These are phyloP conservation scores for Nipponia nippon DNA, from an alignment of 2,113 vertebrate genomes.

Conservation along the genomic window DNA sequence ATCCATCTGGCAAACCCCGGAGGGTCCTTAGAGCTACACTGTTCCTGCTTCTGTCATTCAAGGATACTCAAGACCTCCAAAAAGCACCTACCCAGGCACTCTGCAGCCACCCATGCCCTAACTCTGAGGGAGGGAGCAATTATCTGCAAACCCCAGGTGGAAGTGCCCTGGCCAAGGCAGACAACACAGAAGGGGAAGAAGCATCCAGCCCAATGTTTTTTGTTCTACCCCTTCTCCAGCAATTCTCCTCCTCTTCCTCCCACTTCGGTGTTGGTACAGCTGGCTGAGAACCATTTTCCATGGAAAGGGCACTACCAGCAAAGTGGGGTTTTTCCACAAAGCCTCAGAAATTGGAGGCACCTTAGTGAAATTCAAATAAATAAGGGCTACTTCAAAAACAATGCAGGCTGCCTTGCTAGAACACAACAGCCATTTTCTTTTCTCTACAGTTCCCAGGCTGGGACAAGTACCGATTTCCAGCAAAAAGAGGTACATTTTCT, in stretches of 20 bases:
- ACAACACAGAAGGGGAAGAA: background rate
- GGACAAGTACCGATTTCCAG: background rate
- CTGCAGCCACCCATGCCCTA: background rate
- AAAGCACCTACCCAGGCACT: background rate
- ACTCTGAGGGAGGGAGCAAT: background rate
- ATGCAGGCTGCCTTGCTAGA: background rate
- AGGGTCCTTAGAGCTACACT: background rate
- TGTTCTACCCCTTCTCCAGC: background rate
- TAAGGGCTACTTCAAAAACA: background rate
- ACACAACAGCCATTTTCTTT: background rate
- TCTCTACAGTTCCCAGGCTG: background rate
- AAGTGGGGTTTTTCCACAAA: background rate
- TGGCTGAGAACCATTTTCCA: background rate
- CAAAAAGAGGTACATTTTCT: background rate
- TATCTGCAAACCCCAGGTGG: background rate
- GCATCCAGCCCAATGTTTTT: background rate
- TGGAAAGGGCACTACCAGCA: background rate
- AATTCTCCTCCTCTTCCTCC: background rate
- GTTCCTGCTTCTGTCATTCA: background rate
- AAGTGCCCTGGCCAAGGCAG: background rate
- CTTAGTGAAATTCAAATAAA: background rate
- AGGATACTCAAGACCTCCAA: accelerated
- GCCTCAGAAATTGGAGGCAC: background rate
- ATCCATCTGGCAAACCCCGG: background rate
- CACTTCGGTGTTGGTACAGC: background rate